A percentile compares a stretch with the other conserved stretches of the same genome.
phyloP scores from a whole-genome alignment of 2,113 vertebrate genomes.

The Callopanchax toddi region DNA sequence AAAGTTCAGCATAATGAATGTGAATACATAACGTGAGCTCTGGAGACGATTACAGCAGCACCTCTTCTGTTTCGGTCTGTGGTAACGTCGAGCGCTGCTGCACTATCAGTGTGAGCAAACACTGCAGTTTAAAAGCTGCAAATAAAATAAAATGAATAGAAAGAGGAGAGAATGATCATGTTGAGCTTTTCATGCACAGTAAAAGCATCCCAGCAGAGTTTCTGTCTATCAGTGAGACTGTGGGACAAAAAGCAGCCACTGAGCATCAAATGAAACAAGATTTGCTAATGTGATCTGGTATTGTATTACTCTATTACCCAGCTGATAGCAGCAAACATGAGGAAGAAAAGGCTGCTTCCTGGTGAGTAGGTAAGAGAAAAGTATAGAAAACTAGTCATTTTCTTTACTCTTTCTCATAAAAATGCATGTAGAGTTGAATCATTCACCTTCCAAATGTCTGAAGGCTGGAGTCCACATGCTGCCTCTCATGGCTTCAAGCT shows the following conservation, averaged over 20 bases:
- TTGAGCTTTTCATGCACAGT: not conserved
- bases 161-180: not conserved
- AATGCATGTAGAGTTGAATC: not conserved
- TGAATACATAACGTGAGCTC: no score
- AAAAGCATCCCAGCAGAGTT: conserved; percentile 9
- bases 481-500: no score
- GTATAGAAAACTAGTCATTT: no score
- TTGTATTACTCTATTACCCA: conserved; percentile 23
- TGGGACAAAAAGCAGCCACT: conserved; percentile 17
- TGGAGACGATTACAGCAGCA: not conserved
- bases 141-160: conserved; percentile 12
- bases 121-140: not conserved
- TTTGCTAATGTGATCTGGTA: conserved; percentile 27
- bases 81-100: not conserved
- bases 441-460: no score
- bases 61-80: not conserved
- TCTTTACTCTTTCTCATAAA: not conserved
- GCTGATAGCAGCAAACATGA: conserved; percentile 20
- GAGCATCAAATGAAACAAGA: conserved; percentile 34
- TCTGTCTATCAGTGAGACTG: conserved; percentile 14
- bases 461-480: no score
- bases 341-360: not conserved
- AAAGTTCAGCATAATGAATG: no score
- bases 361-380: not conserved
- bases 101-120: not conserved